Evolutionary conservation across 2,113 vertebrate genomes (phyloP).

Genomic region (Mesitornis unicolor): DNA sequence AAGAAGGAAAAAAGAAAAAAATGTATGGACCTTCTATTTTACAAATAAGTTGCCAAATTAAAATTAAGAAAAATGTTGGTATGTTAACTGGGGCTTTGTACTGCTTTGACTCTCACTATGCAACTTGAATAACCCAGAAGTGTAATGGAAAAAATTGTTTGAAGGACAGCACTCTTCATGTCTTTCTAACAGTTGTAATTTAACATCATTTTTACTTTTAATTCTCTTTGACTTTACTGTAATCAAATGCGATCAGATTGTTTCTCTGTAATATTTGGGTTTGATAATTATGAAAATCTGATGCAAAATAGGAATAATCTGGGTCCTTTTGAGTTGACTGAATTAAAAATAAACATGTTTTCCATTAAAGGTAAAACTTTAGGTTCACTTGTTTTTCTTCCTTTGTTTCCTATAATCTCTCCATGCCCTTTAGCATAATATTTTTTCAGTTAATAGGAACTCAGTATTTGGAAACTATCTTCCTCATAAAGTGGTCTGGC

Average conservation of each 20-base stretch:
- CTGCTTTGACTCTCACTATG: neutral
- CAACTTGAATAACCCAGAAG: neutral
- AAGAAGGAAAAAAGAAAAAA: neutral
- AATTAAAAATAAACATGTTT: neutral
- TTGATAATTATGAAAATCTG: neutral
- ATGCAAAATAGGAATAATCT: neutral
- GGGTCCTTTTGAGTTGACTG: neutral
- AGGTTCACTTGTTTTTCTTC: neutral
- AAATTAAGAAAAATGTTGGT: neutral
- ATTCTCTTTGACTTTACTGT: neutral
- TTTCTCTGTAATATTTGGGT: neutral
- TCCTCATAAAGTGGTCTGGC: neutral
- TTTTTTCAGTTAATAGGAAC: neutral
- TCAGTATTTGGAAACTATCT: neutral
- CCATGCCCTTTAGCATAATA: neutral
- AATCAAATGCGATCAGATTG: neutral
- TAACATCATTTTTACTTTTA: neutral
- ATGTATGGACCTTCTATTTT: neutral
- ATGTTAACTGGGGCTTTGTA: neutral
- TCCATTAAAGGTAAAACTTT: neutral
- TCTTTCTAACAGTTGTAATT: neutral
- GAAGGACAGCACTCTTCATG: neutral
- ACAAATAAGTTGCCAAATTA: neutral
- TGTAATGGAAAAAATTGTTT: neutral
- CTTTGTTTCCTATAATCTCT: neutral